Percentiles rank a stretch among this genome's conserved stretches.
Conservation (phyloP, 2,888 invertebrate species). For the Troides helena region DNA sequence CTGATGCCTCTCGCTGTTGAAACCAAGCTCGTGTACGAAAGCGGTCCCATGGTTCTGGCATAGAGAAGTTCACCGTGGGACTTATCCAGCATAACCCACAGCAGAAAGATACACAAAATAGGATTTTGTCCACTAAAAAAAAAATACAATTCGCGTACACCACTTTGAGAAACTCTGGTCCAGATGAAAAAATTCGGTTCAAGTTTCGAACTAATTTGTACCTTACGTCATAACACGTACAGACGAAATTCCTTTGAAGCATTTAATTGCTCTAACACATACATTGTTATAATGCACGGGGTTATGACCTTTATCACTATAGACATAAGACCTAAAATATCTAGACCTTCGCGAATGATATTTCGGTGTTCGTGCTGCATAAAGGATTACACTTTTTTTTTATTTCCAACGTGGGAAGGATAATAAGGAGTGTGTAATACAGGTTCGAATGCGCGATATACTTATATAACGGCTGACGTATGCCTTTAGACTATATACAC, state of each 20-base stretch:
- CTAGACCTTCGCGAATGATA: conserved; percentile 4
- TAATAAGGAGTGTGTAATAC: background rate
- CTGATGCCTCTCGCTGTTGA: too few species aligned
- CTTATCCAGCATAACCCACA: too few species aligned
- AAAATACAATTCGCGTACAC: too few species aligned
- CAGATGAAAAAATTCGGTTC: conserved; percentile 2
- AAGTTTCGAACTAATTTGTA: background rate
- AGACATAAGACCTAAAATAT: too few species aligned
- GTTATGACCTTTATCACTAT: too few species aligned
- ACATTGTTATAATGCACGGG: too few species aligned
- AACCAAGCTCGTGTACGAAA: too few species aligned
- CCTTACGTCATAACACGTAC: background rate
- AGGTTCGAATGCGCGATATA: background rate
- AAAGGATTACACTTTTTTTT: conserved; percentile 16
- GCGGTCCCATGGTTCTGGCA: too few species aligned
- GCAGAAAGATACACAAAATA: too few species aligned
- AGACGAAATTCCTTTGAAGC: background rate
- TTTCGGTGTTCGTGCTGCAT: conserved; percentile 6
- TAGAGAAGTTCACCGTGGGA: too few species aligned
- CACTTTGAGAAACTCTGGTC: too few species aligned
- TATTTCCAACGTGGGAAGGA: background rate
- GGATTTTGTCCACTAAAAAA: too few species aligned
- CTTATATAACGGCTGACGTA: background rate
- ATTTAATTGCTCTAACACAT: background rate
- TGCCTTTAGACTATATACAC: background rate